Evolutionary conservation across 2,797 vertebrate species (phyloP), one percentile per base, ranked within the genome.

Genomic region (Enteromius fasciolatus): DNA sequence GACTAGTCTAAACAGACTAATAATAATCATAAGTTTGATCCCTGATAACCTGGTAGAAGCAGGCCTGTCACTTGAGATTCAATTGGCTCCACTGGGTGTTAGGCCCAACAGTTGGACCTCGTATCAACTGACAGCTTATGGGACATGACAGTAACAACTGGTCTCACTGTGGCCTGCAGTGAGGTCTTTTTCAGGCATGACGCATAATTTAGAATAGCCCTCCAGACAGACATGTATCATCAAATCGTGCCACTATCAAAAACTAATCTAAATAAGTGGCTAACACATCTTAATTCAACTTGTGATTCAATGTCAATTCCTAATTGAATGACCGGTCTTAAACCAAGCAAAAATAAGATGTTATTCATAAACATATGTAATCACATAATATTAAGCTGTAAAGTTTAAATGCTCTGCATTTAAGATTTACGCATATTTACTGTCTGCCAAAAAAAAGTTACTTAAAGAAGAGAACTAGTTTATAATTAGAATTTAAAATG

Each of bases 131-230:
- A 89, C 91, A 90, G 84, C 77, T 90, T 89, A 90, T 87, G 88
- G 67, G 76, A 93, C 89, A 90, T 89, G 88, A 86, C 83, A 90
- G 90, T 84, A 91, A 89, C 93, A 94, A 93, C 93, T 94, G 93
- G 88, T 87, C 82, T 28, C 28, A 28, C 63, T 80, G 66, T 81
- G 74, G 61, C 41, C 68, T 50, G 52, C 68, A 23, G 79, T 59
- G 52, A 33, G 64, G 10, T 66, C 48, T 77, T 70, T 64, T 82
- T 80, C 23, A 14, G 25, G 54, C 80, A 67, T 44, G 69, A 46
- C 68, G 41, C 81, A 59, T 80, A 57, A 36, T 78, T 87, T 75
- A 82, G 82, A 79, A 88, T 46, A 52, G 57, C 54, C 72, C 11
- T 75, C 48, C 68, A 25, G 18, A 39, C 48, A 68, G 31, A 31